Evolutionary conservation across 2,113 vertebrate species (phyloP).

Genomic region (Nannospalax galili): DNA sequence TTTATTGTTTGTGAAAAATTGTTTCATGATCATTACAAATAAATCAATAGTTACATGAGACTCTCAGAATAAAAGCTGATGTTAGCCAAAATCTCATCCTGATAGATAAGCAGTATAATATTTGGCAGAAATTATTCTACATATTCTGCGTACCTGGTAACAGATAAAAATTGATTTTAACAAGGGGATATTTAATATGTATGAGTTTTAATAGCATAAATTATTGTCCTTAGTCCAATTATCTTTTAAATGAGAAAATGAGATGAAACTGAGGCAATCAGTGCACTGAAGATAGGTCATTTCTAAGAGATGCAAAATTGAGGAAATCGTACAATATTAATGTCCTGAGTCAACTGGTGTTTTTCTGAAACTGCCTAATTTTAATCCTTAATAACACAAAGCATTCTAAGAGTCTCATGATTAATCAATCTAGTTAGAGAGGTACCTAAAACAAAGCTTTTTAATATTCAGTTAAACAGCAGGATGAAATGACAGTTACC

Average conservation of each 20-base stretch:
- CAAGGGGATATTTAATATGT: background rate
- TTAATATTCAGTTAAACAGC: background rate
- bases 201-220: background rate
- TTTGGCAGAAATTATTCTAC: background rate
- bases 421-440: background rate
- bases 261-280: background rate
- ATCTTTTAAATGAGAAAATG: background rate
- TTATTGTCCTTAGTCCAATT: background rate
- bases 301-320: background rate
- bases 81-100: background rate
- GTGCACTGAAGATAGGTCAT: background rate
- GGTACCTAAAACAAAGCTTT: background rate
- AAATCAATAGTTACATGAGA: background rate
- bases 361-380: background rate
- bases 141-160: background rate
- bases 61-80: background rate
- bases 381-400: background rate
- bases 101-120: background rate
- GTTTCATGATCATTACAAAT: background rate
- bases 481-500: background rate
- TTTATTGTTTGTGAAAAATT: background rate
- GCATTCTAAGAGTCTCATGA: background rate
- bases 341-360: background rate
- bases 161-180: background rate
- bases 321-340: background rate